phyloP scores from a whole-genome alignment of 2,113 vertebrate species.

The Malurus melanocephalus region DNA sequence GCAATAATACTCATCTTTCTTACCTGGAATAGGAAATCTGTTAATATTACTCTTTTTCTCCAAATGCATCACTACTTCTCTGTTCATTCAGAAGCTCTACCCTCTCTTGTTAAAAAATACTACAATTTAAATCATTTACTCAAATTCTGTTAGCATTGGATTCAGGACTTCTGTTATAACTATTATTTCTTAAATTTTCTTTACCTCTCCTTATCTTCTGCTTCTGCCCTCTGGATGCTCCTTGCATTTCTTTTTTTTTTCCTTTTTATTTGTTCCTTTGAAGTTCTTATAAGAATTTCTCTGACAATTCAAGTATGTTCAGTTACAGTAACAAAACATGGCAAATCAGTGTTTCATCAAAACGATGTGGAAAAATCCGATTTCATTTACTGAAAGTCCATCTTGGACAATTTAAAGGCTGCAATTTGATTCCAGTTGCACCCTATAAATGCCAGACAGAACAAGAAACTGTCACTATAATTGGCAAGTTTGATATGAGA shows the following conservation, averaged over 20 bases:
- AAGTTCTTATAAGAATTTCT: not conserved
- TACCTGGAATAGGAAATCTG: not conserved
- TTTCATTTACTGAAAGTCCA: not conserved
- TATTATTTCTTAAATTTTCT: not conserved
- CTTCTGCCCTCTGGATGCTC: not conserved
- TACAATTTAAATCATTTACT: not conserved
- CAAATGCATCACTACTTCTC: not conserved
- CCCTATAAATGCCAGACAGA: conserved; percentile 7
- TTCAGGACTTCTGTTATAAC: not conserved
- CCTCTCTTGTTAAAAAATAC: not conserved
- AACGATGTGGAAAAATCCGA: not conserved
- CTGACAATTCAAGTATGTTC: not conserved
- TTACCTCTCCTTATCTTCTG: not conserved
- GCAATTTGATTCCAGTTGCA: conserved; percentile 10
- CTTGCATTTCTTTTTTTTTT: not conserved
- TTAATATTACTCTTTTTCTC: not conserved
- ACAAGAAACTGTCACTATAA: not conserved
- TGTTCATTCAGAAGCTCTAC: not conserved
- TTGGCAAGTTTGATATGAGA: not conserved
- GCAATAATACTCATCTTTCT: not conserved
- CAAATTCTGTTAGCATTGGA: not conserved
- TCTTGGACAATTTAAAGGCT: not conserved
- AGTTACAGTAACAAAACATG: not conserved
- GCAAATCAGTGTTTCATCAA: conserved; percentile 24
- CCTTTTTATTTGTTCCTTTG: not conserved